Conservation (phyloP, 2,888 invertebrate species). For the Drosophila rubida region DNA sequence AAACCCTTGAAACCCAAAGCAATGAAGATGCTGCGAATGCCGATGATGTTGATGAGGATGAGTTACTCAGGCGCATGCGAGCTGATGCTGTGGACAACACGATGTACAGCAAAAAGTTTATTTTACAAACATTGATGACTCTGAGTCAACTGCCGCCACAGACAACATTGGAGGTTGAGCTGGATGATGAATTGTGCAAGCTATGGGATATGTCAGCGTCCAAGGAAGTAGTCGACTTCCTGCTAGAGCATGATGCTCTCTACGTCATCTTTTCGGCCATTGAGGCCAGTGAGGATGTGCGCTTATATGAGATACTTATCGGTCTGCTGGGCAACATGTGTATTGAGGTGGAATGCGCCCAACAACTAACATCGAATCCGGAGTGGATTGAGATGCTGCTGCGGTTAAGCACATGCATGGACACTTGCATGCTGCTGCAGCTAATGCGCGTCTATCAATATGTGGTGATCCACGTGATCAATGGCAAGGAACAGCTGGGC, state of each 20-base stretch:
- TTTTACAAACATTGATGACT: constrained; percentile 89
- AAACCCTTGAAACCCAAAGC: constrained; percentile 44
- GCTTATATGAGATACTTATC: constrained; percentile 92
- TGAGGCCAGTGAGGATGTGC: constrained; percentile 87
- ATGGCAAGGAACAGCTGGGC: constrained; percentile 83
- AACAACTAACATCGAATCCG: constrained; percentile 86
- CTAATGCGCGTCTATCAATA: constrained; percentile 88
- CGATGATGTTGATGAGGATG: constrained; percentile 67
- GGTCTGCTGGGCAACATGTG: constrained; percentile 95
- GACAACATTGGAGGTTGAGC: constrained; percentile 83
- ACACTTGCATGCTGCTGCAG: constrained; percentile 90
- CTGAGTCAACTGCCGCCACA: constrained; percentile 82
- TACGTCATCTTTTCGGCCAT: constrained; percentile 86
- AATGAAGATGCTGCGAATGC: constrained; percentile 45
- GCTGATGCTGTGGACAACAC: constrained; percentile 93
- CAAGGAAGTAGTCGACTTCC: constrained; percentile 89
- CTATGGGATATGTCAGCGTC: constrained; percentile 95
- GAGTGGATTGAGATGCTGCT: constrained; percentile 87
- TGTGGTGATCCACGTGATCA: constrained; percentile 85
- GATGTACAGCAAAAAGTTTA: constrained; percentile 91
- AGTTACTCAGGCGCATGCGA: constrained; percentile 85
- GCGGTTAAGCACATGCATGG: constrained; percentile 87
- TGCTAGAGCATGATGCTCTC: constrained; percentile 89
- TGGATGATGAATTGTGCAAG: constrained; percentile 91
- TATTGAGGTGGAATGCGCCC: constrained; percentile 88